These are phyloP conservation scores for Pangasianodon gigas DNA, from an alignment of 2,113 vertebrate species.

Conservation along the genomic window DNA sequence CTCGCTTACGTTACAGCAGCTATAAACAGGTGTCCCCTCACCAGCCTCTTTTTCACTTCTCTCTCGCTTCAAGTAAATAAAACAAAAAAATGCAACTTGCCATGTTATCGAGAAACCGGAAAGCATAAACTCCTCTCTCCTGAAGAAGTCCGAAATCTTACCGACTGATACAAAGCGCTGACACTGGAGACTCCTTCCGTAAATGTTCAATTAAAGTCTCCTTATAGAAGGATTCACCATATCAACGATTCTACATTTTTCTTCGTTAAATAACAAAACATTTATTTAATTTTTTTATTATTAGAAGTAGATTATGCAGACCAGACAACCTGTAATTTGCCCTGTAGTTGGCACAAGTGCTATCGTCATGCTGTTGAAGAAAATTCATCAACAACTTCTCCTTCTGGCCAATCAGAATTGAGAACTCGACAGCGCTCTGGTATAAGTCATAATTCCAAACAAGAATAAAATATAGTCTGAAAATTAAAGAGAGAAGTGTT, in stretches of 20 bases:
- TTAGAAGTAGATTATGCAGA: background rate
- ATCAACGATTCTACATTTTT: too few relatives aligned
- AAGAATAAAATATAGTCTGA: background rate
- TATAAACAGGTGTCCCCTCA: background rate
- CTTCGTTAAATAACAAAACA: background rate
- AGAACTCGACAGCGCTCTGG: background rate
- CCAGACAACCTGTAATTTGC: background rate
- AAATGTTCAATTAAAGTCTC: background rate
- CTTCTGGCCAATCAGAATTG: background rate
- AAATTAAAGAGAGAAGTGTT: background rate
- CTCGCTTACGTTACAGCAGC: background rate
- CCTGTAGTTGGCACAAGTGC: too few relatives aligned
- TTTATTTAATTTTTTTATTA: too few relatives aligned
- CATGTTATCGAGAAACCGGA: background rate
- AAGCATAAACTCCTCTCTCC: background rate
- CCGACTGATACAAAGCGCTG: background rate
- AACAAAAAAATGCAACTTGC: background rate
- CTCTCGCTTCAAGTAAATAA: background rate
- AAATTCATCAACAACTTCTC: background rate
- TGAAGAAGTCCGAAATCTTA: background rate
- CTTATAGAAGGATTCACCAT: background rate
- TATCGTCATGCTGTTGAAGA: background rate
- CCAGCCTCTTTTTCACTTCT: background rate
- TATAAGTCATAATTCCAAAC: background rate
- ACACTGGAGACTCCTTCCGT: conserved; percentile 4